Base-by-base conservation (phyloP, 2,113 vertebrate species). In the Motacilla alba region DNA sequence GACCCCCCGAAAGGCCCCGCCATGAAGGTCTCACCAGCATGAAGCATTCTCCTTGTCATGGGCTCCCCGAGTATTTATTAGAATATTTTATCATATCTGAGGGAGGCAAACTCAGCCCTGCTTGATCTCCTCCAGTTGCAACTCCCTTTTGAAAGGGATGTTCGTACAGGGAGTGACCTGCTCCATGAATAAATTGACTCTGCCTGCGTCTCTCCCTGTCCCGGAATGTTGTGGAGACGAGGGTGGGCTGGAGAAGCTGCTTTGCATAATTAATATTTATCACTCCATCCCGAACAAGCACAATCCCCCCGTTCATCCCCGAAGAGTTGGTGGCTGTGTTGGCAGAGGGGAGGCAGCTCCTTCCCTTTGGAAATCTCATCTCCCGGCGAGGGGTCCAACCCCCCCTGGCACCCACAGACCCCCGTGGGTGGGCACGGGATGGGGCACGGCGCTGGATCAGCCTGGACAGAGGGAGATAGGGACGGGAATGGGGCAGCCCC, bases 61-160 rank as follows among this genome's bases (percentile, higher is more conserved):
- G 72, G 72, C 75, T 93, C 62, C 50, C 78, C 11, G 9, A 90
- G 90, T 58, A 27, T 88, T 90, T 80, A 83, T 95, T 85, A 80
- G 88, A 90, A 80, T 93, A 85, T 95, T 96, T 85, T 88, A 94
- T 90, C 96, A 58, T 55, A 79, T 87, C 90, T 86, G 88, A 90
- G 82, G 90, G 92, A 94, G 94, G 63, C 53, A 62, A 83, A 62
- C 67, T 76, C 85, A 19, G 95, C 85, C 78, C 72, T 46, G 78
- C 92, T 80, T 80, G 82, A 88, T 86, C 82, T 39, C 13, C n/a
- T 33, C 55, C 47, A 1, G 67, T 8, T 50, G 67, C 85, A 60
- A 33, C 90, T 90, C 82, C 35, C 70, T 64, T 49, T 77, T 73
- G 78, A 79, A 91, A 85, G 88, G 82, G 88, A 44, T 66, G 28